Evolutionary conservation across 2,888 invertebrate genomes (phyloP), one percentile per base, ranked within the genome.

Genomic region (Nomada flava): DNA sequence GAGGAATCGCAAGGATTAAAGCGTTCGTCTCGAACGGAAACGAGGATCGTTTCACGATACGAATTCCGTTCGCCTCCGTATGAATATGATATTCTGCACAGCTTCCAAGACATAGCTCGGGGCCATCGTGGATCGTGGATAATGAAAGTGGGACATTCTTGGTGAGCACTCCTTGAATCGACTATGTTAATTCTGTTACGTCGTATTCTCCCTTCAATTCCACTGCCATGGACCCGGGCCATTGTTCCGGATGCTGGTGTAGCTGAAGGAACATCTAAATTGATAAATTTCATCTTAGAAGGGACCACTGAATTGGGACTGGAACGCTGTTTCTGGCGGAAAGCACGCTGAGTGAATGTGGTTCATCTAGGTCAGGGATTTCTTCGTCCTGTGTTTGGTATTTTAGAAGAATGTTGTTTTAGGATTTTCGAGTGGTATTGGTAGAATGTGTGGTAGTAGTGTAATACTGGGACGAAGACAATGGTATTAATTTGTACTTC

Each of bases 121-220:
- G 36, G 65, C 20, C 26, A 52, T 11, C 53, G 2, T 44, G 52
- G 67, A 75, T 75, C 50, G 60, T 26, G 47, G 79, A 79, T 82
- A 79, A 82, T 75, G 79, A 79, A 82, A 82, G 79, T 82, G 67
- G 81, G 64, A 63, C 81, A 71, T 67, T 76, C 62, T 44, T 60
- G 63, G 23, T n/a, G 13, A 29, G 29, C 23, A n/a, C 73, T 57
- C 44, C 72, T 52, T 42, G 53, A 73, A 70, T 81, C 73, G 79
- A 36, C 42, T 67, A 75, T 74, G 81, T 82, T 82, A 82, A 82
- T 82, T 79, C 79, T 44, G 73, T 57, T 69, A 73, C 64, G 73
- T 53, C 59, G 57, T 23, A 52, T 57, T 47, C 65, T 42, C 52
- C 20, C 26, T 55, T 63, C 11, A 60, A 36, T 15, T 36, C 55